phyloP scores from a whole-genome alignment of 2,797 vertebrate genomes.

The Notoglanidium macrostoma region DNA sequence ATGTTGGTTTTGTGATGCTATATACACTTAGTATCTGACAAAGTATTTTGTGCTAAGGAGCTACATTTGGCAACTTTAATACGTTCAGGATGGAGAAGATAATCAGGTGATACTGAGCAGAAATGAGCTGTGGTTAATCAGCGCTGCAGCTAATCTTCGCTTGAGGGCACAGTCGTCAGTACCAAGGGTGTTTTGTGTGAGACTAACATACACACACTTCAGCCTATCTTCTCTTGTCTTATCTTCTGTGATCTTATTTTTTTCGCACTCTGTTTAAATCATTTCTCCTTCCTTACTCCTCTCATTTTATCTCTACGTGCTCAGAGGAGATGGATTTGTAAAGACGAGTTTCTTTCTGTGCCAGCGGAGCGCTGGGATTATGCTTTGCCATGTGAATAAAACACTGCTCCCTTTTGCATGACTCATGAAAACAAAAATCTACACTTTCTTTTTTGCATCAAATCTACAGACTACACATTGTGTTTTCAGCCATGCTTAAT shows the following conservation, averaged over 20 bases:
- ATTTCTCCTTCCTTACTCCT: neutral
- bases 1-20: neutral
- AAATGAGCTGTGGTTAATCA: neutral
- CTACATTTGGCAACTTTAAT: conserved; percentile 5
- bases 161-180: neutral
- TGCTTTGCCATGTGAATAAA: neutral
- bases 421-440: conserved; percentile 8
- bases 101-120: neutral
- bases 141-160: neutral
- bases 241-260: neutral
- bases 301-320: neutral
- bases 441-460: neutral
- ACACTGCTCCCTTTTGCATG: conserved; percentile 2
- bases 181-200: neutral
- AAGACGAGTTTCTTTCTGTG: neutral
- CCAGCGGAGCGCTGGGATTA: conserved; percentile 2
- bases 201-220: neutral
- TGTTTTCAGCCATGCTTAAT: neutral
- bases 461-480: neutral
- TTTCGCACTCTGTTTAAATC: neutral
- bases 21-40: neutral
- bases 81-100: neutral
- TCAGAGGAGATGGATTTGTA: neutral
- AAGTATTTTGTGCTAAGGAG: neutral
- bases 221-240: neutral